These are phyloP conservation scores for Philypnodon macrostomus DNA, from an alignment of 2,797 vertebrate genomes.

Conservation along the genomic window DNA sequence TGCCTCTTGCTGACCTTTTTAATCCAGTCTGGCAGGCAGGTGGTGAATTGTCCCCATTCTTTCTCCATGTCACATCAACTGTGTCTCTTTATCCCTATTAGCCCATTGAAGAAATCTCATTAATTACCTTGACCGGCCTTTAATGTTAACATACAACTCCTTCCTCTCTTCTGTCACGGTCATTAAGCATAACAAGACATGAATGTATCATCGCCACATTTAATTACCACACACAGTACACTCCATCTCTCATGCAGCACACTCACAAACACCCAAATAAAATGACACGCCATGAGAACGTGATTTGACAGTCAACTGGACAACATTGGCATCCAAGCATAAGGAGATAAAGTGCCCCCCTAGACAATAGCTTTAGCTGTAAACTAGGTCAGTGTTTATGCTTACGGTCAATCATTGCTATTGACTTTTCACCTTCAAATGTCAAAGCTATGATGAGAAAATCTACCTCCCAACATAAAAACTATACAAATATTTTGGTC, in stretches of 20 bases:
- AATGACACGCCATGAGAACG: background rate
- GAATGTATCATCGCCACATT: conserved; percentile 7
- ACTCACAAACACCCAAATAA: conserved; percentile 5
- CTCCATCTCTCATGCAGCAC: background rate
- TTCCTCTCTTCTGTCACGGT: conserved; percentile 9
- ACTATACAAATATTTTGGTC: background rate
- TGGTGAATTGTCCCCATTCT: conserved; percentile 37
- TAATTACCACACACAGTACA: conserved; percentile 8
- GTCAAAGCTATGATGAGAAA: conserved; percentile 19
- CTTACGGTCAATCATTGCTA: conserved; percentile 14
- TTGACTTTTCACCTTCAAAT: conserved; percentile 31
- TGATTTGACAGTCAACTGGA: conserved; percentile 5
- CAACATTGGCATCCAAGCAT: background rate
- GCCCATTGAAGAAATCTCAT: conserved; percentile 14
- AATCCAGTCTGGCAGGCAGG: conserved; percentile 41
- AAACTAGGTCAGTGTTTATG: conserved; percentile 27
- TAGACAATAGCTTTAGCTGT: conserved; percentile 7
- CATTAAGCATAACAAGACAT: conserved; percentile 1
- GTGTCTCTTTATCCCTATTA: conserved; percentile 16
- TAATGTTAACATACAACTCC: background rate
- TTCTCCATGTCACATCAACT: conserved; percentile 31
- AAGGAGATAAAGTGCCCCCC: background rate
- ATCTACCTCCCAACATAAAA: conserved; percentile 1
- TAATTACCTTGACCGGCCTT: conserved; percentile 27
- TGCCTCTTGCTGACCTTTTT: conserved; percentile 48